Evolutionary conservation across 2,797 vertebrate species (phyloP).

Genomic region (Allobates femoralis): DNA sequence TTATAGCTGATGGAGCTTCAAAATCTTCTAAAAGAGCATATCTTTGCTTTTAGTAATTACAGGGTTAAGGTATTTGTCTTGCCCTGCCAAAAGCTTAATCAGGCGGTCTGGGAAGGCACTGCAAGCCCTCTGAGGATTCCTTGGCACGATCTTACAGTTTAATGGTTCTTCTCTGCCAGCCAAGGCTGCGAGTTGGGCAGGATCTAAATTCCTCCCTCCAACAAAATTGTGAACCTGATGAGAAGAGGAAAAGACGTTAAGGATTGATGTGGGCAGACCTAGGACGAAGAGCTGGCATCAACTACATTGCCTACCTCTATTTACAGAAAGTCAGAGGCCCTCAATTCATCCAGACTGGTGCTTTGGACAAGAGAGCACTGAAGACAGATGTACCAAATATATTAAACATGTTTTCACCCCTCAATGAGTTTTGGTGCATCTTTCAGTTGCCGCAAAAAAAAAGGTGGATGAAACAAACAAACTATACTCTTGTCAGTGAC

Average conservation of each 20-base stretch:
- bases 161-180: background rate
- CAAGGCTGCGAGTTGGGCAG: slow-evolving; percentile 16
- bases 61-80: slow-evolving; percentile 43
- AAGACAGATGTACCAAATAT: too few species aligned
- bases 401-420: too few species aligned
- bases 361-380: too few species aligned
- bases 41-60: background rate
- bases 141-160: background rate
- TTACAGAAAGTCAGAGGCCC: background rate
- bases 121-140: slow-evolving; percentile 1
- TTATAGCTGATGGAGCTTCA: background rate
- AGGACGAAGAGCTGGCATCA: background rate
- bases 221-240: slow-evolving; percentile 18
- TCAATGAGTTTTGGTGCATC: too few species aligned
- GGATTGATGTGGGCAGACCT: slow-evolving; percentile 21
- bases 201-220: background rate
- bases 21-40: background rate
- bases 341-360: too few species aligned
- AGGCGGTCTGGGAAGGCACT: slow-evolving; percentile 43
- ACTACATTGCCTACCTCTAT: background rate
- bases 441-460: too few species aligned
- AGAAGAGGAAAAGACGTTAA: slow-evolving; percentile 1
- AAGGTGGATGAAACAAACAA: too few species aligned
- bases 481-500: too few species aligned
- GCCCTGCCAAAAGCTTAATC: slow-evolving; percentile 52